Evolutionary conservation across 2,113 vertebrate species (phyloP).

Genomic region (Hyla sarda): DNA sequence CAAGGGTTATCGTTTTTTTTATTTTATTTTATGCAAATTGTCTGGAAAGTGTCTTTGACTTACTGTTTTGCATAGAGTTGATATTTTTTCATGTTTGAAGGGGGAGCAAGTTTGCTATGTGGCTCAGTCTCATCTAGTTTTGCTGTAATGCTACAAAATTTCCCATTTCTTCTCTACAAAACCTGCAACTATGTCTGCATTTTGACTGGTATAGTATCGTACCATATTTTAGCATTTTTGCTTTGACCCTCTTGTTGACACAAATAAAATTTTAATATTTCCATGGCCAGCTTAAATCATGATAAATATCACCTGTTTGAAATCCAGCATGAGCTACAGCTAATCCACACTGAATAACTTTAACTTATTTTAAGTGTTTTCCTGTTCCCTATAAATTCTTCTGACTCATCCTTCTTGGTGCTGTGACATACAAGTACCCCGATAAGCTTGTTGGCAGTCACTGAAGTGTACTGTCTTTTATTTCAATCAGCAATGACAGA

Average conservation of each 20-base stretch:
- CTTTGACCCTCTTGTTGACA: neutral
- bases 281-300: constrained; percentile 6
- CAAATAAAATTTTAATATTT: constrained; percentile 6
- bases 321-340: neutral
- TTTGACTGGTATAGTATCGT: neutral
- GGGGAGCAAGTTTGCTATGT: too few species aligned
- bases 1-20: too few species aligned
- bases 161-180: neutral
- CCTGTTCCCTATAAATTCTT: constrained; percentile 3
- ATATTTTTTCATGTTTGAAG: too few species aligned
- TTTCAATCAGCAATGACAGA: constrained; percentile 26
- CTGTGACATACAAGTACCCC: neutral
- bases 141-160: neutral
- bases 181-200: neutral
- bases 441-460: neutral
- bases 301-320: neutral
- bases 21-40: too few species aligned
- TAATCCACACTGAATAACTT: constrained; percentile 7
- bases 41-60: too few species aligned
- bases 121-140: too few species aligned
- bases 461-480: neutral
- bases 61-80: too few species aligned
- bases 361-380: constrained; percentile 26
- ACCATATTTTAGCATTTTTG: neutral
- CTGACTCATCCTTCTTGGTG: neutral